Evolutionary conservation across 1,140 invertebrate species (phyloP), one percentile per base, ranked within the genome.

Genomic region (Ctenoplectra terminalis): DNA sequence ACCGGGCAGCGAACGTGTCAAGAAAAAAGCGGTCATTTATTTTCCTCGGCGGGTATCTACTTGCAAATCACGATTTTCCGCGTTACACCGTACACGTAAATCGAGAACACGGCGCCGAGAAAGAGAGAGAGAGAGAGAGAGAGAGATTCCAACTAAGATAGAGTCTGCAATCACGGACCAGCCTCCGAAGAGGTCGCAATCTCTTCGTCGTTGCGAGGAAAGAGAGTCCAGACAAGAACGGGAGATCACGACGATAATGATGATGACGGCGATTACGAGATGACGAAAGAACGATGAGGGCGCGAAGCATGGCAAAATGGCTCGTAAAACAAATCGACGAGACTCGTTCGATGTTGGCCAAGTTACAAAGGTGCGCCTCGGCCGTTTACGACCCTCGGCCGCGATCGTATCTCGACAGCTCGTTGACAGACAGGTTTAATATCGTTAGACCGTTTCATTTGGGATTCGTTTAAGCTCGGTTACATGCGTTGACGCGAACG

Each of bases 261-360:
- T 74, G 79, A 81, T 74, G 79, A 81, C 72, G 72, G 79, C 60
- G 79, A 81, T 81, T 81, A 81, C 72, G 79, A 67, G 79, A 81
- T 75, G 79, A 81, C 71, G 79, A 74, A 60, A 81, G 72, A 75
- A 63, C 77, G 69, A 81, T 58, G 79, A 74, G 72, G 79, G 79
- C 79, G 79, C 79, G 71, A 74, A 75, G 72, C 72, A 74, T 74
- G 72, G 72, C 71, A 74, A 81, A 81, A 74, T 75, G 79, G 79
- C 72, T 81, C 79, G 63, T 81, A 81, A 81, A 81, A 75, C 79
- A 81, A 81, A 81, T 81, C 79, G 79, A 81, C 72, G 50, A 81
- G 71, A 11, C 60, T 67, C 60, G 52, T 81, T 81, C 79, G 79
- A 74, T 67, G 72, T 81, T 81, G 72, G 79, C 63, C 72, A 74